Percentiles rank a stretch among this genome's conserved stretches.
Evolutionary conservation across 2,113 vertebrate species (phyloP).

Genomic region (Egretta garzetta): DNA sequence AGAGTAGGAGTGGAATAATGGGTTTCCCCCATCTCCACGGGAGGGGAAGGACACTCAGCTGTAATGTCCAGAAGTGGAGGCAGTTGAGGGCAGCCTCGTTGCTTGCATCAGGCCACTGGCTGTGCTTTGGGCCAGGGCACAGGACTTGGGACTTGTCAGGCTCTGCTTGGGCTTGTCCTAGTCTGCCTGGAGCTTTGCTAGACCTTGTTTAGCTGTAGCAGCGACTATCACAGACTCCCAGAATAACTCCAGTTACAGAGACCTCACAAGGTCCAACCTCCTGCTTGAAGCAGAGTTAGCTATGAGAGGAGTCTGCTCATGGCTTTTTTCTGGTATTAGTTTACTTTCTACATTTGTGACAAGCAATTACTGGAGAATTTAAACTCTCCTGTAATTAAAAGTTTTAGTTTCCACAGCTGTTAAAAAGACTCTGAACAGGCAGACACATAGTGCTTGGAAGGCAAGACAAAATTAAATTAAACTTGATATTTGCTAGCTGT

Average conservation of each 20-base stretch:
- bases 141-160: not conserved
- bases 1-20: not conserved
- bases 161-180: not conserved
- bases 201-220: not conserved
- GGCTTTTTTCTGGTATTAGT: not conserved
- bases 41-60: not conserved
- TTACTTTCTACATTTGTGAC: not conserved
- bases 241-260: not conserved
- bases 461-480: not conserved
- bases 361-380: not conserved
- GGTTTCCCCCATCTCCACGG: not conserved
- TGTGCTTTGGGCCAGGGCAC: not conserved
- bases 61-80: not conserved
- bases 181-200: not conserved
- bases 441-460: not conserved
- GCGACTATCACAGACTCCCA: not conserved
- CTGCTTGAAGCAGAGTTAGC: not conserved
- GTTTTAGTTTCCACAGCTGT: not conserved
- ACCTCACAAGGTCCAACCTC: not conserved
- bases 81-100: not conserved
- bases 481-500: not conserved
- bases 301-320: not conserved
- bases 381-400: not conserved
- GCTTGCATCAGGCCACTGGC: not conserved
- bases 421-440: not conserved